A percentile compares a stretch with the other conserved stretches of the same genome.
Evolutionary conservation across 2,888 invertebrate genomes (phyloP).

Genomic region (Automeris io): DNA sequence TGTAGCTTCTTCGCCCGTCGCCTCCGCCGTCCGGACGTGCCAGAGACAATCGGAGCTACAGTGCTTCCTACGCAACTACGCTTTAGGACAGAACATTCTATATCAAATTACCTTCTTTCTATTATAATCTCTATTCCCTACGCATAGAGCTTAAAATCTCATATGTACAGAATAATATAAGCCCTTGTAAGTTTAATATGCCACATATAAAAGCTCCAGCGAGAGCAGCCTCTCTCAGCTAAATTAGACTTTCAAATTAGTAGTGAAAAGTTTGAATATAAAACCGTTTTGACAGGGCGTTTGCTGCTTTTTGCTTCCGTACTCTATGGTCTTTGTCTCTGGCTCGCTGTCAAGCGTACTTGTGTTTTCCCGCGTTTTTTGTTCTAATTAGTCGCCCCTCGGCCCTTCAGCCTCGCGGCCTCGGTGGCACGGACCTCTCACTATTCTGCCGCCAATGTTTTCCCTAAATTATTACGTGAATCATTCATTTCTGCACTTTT

Average conservation of each 20-base stretch:
- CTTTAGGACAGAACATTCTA: conserved; percentile 27
- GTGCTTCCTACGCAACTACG: conserved; percentile 68
- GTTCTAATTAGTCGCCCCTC: conserved; percentile 73
- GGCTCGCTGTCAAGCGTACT: conserved; percentile 74
- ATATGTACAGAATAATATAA: conserved; percentile 14
- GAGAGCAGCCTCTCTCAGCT: conserved; percentile 20
- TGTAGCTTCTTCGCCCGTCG: conserved; percentile 62
- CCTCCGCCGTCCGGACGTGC: conserved; percentile 59
- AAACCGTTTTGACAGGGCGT: conserved; percentile 5
- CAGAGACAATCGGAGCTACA: conserved; percentile 71
- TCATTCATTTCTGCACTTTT: conserved; percentile 1
- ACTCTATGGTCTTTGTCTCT: conserved; percentile 64
- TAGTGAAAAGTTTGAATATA: conserved; percentile 22
- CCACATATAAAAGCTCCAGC: conserved; percentile 56
- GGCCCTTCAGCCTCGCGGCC: conserved; percentile 55
- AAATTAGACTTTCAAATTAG: conserved; percentile 50
- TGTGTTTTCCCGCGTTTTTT: conserved; percentile 75
- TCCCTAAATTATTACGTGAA: conserved; percentile 18
- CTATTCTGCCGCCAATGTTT: conserved; percentile 34
- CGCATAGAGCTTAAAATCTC: conserved; percentile 22
- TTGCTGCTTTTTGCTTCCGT: conserved; percentile 5
- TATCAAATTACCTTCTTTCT: conserved; percentile 9
- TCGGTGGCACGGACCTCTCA: conserved; percentile 29
- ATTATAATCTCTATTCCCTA: conserved; percentile 15
- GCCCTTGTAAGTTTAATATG: conserved; percentile 30